Conservation (phyloP, 2,888 invertebrate genomes). For the Lasioglossum calceatum region DNA sequence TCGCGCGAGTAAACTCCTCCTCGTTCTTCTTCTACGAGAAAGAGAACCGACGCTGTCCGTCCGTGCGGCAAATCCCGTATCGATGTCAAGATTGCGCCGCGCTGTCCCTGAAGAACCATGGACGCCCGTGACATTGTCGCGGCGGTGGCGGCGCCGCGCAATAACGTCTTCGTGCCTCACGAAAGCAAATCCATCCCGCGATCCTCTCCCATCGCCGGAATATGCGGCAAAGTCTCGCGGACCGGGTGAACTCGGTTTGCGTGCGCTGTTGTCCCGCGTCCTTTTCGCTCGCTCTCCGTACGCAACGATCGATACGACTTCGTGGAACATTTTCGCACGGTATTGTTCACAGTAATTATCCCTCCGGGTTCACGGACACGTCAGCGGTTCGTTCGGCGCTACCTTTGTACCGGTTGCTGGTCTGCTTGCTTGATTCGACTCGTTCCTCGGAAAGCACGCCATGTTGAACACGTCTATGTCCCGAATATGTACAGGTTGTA, state of each 20-base stretch:
- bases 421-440: background rate
- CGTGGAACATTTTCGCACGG: slow-evolving; percentile 26
- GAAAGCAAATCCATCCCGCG: slow-evolving; percentile 25
- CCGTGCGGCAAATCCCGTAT: slow-evolving; percentile 68
- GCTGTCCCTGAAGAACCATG: slow-evolving; percentile 74
- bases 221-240: background rate
- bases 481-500: no score
- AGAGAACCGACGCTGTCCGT: background rate
- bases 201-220: background rate
- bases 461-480: background rate
- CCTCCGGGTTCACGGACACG: background rate
- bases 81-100: slow-evolving; percentile 77
- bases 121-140: slow-evolving; percentile 81
- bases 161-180: slow-evolving; percentile 45
- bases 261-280: slow-evolving; percentile 14
- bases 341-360: background rate
- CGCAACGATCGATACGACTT: slow-evolving; percentile 29
- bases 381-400: background rate
- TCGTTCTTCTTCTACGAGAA: background rate
- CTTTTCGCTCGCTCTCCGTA: background rate
- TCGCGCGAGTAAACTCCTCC: slow-evolving; percentile 25
- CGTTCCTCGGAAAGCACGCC: background rate
- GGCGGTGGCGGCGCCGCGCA: slow-evolving; percentile 67
- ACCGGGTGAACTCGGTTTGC: slow-evolving; percentile 24
- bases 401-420: background rate